Evolutionary conservation across 2,797 vertebrate species (phyloP).

Genomic region (Buceros bicornis): DNA sequence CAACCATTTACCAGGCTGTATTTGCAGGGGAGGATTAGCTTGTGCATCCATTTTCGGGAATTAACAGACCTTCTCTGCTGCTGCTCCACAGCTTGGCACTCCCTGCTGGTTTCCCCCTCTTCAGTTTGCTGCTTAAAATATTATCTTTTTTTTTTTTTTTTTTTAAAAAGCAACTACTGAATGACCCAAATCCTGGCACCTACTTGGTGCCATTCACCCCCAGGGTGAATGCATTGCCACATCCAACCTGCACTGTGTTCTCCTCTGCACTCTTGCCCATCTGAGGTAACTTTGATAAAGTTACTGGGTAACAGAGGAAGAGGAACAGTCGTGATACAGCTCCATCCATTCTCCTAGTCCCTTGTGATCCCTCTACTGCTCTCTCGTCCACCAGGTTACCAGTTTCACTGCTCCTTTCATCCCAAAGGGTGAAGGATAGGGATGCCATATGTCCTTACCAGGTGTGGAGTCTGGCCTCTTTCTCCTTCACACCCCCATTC

Average conservation of each 20-base stretch:
- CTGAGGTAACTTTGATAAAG: not conserved
- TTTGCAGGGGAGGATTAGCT: conserved; percentile 63
- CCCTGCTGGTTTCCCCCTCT: not conserved
- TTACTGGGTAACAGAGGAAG: not conserved
- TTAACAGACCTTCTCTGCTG: conserved; percentile 27
- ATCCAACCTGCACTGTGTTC: rapidly evolving
- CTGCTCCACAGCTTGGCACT: not conserved
- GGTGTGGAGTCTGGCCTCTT: not conserved
- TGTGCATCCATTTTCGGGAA: conserved; percentile 52
- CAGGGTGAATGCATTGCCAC: not conserved
- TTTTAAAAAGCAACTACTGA: not conserved
- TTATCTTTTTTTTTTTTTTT: not conserved
- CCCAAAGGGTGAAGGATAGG: not conserved
- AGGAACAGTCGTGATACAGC: not conserved
- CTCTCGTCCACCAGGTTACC: not conserved
- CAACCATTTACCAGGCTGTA: not conserved
- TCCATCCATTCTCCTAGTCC: not conserved
- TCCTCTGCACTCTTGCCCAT: not conserved
- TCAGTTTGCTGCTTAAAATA: conserved; percentile 6
- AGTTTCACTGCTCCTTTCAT: not conserved
- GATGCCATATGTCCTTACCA: not conserved
- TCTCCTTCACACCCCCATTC: not conserved
- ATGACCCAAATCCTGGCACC: conserved; percentile 42
- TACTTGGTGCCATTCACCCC: not conserved
- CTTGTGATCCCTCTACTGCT: not conserved